Conservation (phyloP, 2,113 vertebrate species). For the Crotalus viridis region DNA sequence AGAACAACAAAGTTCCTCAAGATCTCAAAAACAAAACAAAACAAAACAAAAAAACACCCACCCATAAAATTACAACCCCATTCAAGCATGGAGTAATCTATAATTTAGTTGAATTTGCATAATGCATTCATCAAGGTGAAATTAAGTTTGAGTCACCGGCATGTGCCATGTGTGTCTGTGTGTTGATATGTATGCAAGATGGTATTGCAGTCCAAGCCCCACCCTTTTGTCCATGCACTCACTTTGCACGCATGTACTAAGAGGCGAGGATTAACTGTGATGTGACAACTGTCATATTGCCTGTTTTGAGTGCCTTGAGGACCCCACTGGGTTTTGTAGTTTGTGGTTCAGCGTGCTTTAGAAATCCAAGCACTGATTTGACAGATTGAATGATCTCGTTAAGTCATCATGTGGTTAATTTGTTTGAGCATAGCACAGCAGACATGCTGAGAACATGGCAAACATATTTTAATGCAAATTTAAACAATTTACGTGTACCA, state of each 20-base stretch:
- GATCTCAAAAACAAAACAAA: neutral
- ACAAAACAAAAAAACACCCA: neutral
- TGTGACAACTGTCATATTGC: neutral
- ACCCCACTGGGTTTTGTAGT: neutral
- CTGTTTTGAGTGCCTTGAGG: neutral
- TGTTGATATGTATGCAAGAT: neutral
- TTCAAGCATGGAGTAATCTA: neutral
- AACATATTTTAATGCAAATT: neutral
- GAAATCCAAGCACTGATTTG: neutral
- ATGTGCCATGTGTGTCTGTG: neutral
- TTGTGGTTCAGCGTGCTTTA: neutral
- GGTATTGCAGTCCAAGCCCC: neutral
- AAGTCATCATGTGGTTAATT: neutral
- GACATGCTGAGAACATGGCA: neutral
- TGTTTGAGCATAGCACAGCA: neutral
- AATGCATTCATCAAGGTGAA: neutral
- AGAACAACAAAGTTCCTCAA: neutral
- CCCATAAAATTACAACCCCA: neutral
- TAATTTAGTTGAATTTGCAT: neutral
- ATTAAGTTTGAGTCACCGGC: neutral
- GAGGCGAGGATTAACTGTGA: neutral
- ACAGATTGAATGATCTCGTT: neutral
- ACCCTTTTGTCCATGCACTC: neutral
- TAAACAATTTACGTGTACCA: neutral
- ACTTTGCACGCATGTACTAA: neutral